Conservation (phyloP, 2,888 invertebrate genomes). For the Tetragonisca angustula region DNA sequence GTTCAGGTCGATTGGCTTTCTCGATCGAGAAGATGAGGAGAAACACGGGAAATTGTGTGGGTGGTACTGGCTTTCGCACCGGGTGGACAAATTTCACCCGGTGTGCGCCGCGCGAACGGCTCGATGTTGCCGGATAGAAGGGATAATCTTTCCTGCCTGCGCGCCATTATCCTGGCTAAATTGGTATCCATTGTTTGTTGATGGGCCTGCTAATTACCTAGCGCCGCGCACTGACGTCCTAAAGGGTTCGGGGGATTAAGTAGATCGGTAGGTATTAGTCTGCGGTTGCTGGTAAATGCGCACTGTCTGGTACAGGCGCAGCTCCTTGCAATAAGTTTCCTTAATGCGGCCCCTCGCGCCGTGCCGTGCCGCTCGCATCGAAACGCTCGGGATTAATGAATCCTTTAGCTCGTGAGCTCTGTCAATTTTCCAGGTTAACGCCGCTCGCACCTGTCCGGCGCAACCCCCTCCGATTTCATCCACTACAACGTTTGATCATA, state of each 20-base stretch:
- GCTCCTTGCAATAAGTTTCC: constrained; percentile 72
- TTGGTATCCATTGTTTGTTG: constrained; percentile 77
- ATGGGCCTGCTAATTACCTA: constrained; percentile 76
- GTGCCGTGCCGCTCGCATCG: constrained; percentile 53
- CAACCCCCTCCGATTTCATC: background rate
- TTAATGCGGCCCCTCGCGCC: constrained; percentile 59
- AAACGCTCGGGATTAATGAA: constrained; percentile 60
- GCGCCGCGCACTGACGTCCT: constrained; percentile 68
- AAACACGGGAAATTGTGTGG: background rate
- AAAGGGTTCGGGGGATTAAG: constrained; percentile 77
- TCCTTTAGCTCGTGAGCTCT: constrained; percentile 7
- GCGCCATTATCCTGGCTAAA: constrained; percentile 72
- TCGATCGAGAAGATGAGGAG: background rate
- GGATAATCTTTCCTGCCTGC: constrained; percentile 67
- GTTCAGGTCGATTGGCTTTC: no score
- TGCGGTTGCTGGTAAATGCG: constrained; percentile 71
- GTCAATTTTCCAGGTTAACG: constrained; percentile 1
- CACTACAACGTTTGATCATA: no score
- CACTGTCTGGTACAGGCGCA: constrained; percentile 65
- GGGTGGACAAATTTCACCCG: constrained; percentile 40
- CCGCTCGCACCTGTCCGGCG: no score
- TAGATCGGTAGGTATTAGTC: constrained; percentile 76
- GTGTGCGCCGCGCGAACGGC: constrained; percentile 18
- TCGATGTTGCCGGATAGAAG: constrained; percentile 58
- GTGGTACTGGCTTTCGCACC: no score